A percentile compares a stretch with the other conserved stretches of the same genome.
Evolutionary conservation across 2,888 invertebrate species (phyloP).

Genomic region (Nipponacmea schrenckii): DNA sequence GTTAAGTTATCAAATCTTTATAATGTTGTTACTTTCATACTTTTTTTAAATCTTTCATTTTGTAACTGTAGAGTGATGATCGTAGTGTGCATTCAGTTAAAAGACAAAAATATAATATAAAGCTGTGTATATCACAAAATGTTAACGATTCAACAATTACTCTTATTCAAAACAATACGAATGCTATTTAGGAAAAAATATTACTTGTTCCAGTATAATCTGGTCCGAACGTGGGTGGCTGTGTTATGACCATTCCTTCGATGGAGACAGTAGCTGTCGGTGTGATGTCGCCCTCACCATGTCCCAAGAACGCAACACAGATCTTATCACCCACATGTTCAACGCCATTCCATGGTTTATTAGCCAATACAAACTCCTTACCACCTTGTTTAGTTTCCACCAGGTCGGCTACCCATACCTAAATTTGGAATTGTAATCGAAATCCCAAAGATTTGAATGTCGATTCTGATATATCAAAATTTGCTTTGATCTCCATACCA

Average conservation of each 20-base stretch:
- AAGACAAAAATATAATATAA: too few relatives aligned
- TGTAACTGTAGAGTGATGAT: too few relatives aligned
- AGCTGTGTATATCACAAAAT: too few relatives aligned
- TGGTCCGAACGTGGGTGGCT: constrained; percentile 5
- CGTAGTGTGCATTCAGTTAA: too few relatives aligned
- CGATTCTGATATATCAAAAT: background rate
- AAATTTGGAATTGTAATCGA: background rate
- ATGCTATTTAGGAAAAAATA: too few relatives aligned
- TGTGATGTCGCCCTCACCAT: constrained; percentile 11
- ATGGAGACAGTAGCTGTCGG: constrained; percentile 14
- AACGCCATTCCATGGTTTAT: constrained; percentile 21
- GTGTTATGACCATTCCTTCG: constrained; percentile 8
- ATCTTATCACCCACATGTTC: constrained; percentile 10
- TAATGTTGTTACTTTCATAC: too few relatives aligned
- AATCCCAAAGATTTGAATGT: too few relatives aligned
- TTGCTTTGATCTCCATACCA: constrained; percentile 7
- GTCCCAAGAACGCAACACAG: constrained; percentile 9
- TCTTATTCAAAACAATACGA: too few relatives aligned
- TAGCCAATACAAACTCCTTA: constrained; percentile 14
- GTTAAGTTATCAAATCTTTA: too few relatives aligned
- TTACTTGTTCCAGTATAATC: background rate
- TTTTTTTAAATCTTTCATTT: too few relatives aligned
- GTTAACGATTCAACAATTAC: too few relatives aligned
- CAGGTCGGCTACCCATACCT: constrained; percentile 20
- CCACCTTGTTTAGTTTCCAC: background rate